Base-by-base conservation (phyloP, 2,888 invertebrate genomes). In the Euplexia lucipara region DNA sequence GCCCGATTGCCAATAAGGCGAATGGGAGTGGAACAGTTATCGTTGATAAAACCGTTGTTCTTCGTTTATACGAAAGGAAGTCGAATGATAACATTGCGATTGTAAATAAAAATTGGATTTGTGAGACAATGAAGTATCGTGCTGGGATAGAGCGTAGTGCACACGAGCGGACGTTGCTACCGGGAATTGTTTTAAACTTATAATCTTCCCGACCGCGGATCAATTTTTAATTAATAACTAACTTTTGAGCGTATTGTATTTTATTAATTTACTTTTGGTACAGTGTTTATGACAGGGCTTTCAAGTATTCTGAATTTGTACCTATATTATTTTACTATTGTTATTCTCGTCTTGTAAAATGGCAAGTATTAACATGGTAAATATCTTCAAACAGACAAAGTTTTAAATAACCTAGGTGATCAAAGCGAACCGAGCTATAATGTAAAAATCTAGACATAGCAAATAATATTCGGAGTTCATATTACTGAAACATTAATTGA, bases 1-100 rank as follows among this genome's bases (percentile, higher is more conserved):
- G 80, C 88, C 84, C 82, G 84, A 86, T 90, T 92, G 91, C 89
- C 91, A 93, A 92, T 92, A 91, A 90, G 85, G 85, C 82, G 88
- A 90, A 90, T 90, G 88, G 86, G 89, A 88, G 82, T 86, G 78
- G 84, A 87, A 84, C 86, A 84, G 86, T 89, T 90, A 88, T 88
- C 83, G 82, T 81, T 78, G 78, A 78, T 86, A 81, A 84, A 85
- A 84, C 84, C 81, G 79, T 87, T 88, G 85, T 87, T 88, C 83
- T 72, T 83, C 76, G 76, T 85, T 84, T 88, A 81, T 76, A 74
- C 73, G 78, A 81, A 79, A 80, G 65, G 66, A 80, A 83, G 67
- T 74, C 60, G 68, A 78, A 82, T 74, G 73, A 74, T 78, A 72
- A 72, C 75, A 70, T 70, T 63, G 52, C 60, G 57, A 65, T 75